A percentile compares a stretch with the other conserved stretches of the same genome.
Evolutionary conservation across 1,140 invertebrate genomes (phyloP).

Genomic region (Rhyzopertha dominica): DNA sequence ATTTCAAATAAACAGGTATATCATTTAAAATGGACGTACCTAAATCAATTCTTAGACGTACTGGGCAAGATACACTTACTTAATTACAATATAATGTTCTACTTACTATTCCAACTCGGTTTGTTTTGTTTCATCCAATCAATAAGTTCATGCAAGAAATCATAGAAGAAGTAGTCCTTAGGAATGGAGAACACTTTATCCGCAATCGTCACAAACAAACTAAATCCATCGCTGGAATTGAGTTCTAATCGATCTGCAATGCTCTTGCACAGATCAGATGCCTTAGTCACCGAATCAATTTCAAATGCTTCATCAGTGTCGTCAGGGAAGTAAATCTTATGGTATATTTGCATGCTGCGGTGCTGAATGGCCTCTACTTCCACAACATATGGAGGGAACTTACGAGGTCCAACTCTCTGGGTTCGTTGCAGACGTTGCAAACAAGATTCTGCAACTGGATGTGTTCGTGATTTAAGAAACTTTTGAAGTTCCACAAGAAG

Average conservation of each 20-base stretch:
- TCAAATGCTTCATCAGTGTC: conserved; percentile 81
- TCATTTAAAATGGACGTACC: no score
- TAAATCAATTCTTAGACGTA: no score
- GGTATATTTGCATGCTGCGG: conserved; percentile 89
- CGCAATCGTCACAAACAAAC: conserved; percentile 86
- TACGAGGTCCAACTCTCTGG: conserved; percentile 66
- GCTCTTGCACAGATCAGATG: conserved; percentile 74
- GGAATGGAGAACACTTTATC: conserved; percentile 94
- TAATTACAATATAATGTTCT: no score
- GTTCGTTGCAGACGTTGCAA: conserved; percentile 77
- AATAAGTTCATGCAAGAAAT: conserved; percentile 83
- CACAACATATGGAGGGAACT: conserved; percentile 86
- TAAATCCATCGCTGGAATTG: conserved; percentile 79
- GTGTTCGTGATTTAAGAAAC: conserved; percentile 74
- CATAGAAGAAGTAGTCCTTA: conserved; percentile 90
- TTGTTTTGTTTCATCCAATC: conserved; percentile 82
- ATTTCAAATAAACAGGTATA: no score
- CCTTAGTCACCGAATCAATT: conserved; percentile 77
- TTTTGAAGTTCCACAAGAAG: conserved; percentile 57
- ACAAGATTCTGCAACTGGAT: conserved; percentile 77
- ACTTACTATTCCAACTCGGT: conserved; percentile 66
- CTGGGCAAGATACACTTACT: not conserved
- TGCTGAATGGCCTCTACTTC: conserved; percentile 95
- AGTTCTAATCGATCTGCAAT: conserved; percentile 72
- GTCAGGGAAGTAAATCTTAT: conserved; percentile 91